phyloP scores from a whole-genome alignment of 1,140 invertebrate genomes.

The Lysiphlebus fabarum region DNA sequence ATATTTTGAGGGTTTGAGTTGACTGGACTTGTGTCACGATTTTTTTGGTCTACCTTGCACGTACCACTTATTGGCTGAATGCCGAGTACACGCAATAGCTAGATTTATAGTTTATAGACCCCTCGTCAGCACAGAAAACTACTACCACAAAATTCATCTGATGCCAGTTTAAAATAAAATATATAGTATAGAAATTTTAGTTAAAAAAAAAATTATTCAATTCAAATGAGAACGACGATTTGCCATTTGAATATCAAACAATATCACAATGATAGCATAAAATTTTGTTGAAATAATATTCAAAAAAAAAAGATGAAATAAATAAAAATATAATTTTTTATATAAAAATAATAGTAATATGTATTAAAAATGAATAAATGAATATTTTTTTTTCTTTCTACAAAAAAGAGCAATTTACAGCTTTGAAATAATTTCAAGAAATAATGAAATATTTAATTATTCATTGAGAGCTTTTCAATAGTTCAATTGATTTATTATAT shows the following conservation, averaged over 20 bases:
- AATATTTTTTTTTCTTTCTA: not conserved
- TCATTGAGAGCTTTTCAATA: not conserved
- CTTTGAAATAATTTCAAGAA: not conserved
- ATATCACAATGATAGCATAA: constrained; percentile 21
- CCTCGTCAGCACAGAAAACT: constrained; percentile 7
- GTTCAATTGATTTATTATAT: not conserved
- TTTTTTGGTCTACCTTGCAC: constrained; percentile 35
- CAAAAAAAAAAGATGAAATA: not conserved
- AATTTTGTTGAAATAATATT: constrained; percentile 26
- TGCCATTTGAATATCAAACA: constrained; percentile 32
- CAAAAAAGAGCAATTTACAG: no score
- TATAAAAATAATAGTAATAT: not conserved
- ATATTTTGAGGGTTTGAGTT: not conserved
- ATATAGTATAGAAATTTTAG: no score
- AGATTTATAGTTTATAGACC: constrained; percentile 40
- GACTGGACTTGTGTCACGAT: constrained; percentile 12
- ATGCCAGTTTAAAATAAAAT: not conserved
- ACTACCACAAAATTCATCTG: not conserved
- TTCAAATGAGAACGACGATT: constrained; percentile 26
- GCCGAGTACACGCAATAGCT: constrained; percentile 36
- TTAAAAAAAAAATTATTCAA: constrained; percentile 8
- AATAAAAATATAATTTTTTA: no score
- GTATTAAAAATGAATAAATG: not conserved
- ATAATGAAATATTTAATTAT: constrained; percentile 3
- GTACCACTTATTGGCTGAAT: constrained; percentile 38